Evolutionary conservation across 2,113 vertebrate species (phyloP).

Genomic region (Tetrao urogallus): DNA sequence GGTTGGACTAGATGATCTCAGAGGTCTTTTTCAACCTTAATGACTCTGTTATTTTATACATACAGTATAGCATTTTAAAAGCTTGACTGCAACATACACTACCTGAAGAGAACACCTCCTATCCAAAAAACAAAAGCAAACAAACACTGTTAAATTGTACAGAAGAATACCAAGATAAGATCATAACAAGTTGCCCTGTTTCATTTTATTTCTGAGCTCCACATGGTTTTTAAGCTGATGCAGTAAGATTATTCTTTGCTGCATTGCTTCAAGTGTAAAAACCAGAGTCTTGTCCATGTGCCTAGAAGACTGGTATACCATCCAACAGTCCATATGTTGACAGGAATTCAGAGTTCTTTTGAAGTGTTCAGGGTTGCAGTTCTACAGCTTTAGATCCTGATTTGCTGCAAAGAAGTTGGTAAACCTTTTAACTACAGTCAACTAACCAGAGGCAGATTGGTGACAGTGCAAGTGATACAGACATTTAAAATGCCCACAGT

Average conservation of each 20-base stretch:
- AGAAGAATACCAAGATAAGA: neutral
- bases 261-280: neutral
- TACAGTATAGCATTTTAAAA: neutral
- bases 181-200: no score
- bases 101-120: neutral
- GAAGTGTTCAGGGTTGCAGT: neutral
- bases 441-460: neutral
- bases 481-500: neutral
- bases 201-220: neutral
- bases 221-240: neutral
- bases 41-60: no score
- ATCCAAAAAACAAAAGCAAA: neutral
- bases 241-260: neutral
- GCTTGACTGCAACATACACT: neutral
- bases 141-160: neutral
- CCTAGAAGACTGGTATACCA: neutral
- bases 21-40: no score
- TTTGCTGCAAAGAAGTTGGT: neutral
- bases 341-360: neutral
- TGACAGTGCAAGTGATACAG: neutral
- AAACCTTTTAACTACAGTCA: neutral
- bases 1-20: no score
- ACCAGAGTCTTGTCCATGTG: neutral
- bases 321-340: accelerated
- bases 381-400: neutral